These are phyloP conservation scores for Parthenolecanium corni DNA, from an alignment of 2,888 invertebrate species.

Conservation along the genomic window DNA sequence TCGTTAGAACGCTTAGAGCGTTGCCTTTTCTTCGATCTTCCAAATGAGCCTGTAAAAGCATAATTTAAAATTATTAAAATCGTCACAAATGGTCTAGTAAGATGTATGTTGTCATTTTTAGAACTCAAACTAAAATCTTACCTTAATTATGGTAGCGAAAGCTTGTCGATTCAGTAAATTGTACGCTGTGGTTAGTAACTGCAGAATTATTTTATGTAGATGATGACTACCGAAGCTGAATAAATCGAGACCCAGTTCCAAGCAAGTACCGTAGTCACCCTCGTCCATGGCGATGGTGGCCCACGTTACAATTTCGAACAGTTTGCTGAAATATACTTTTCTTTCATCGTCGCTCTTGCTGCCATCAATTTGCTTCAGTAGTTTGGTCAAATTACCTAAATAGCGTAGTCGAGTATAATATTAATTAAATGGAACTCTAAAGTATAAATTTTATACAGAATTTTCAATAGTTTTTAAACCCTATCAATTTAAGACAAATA, in stretches of 20 bases:
- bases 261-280: slow-evolving; percentile 84
- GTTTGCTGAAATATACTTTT: slow-evolving; percentile 49
- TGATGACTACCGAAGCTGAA: slow-evolving; percentile 61
- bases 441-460: too few relatives aligned
- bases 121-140: slow-evolving; percentile 34
- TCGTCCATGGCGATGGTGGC: slow-evolving; percentile 87
- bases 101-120: too few relatives aligned
- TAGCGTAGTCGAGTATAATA: too few relatives aligned
- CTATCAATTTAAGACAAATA: too few relatives aligned
- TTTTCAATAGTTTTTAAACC: too few relatives aligned
- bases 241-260: slow-evolving; percentile 77
- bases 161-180: slow-evolving; percentile 57
- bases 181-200: slow-evolving; percentile 62
- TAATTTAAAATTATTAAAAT: too few relatives aligned
- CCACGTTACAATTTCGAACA: slow-evolving; percentile 71
- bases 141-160: slow-evolving; percentile 60
- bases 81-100: too few relatives aligned
- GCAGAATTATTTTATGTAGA: slow-evolving; percentile 53
- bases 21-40: slow-evolving; percentile 51
- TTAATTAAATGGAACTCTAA: too few relatives aligned
- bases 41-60: slow-evolving; percentile 60
- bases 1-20: slow-evolving; percentile 33
- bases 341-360: slow-evolving; percentile 49
- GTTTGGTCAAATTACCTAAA: slow-evolving; percentile 47
- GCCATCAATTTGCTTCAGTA: slow-evolving; percentile 51